Percentiles rank a stretch among this genome's conserved stretches.
phyloP scores from a whole-genome alignment of 2,888 invertebrate genomes.

The Leptinotarsa juncta region DNA sequence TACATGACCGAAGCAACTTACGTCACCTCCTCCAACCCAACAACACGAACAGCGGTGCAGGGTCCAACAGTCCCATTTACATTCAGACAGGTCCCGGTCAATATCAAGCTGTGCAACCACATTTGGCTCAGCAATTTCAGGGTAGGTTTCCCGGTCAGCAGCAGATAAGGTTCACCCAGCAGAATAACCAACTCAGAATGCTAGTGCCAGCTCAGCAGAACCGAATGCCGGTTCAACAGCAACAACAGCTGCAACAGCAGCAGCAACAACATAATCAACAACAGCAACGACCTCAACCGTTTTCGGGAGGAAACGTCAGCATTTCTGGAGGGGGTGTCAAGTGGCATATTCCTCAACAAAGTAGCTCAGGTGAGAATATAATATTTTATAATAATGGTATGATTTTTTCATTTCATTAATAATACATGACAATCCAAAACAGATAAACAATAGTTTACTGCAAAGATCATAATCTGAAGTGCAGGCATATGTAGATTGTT shows the following conservation, averaged over 20 bases:
- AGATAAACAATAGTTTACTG: no score
- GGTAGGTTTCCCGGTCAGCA: constrained; percentile 55
- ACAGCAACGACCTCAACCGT: constrained; percentile 44
- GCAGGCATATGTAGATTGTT: no score
- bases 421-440: no score
- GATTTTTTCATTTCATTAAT: no score
- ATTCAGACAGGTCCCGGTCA: constrained; percentile 65
- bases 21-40: constrained; percentile 64
- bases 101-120: constrained; percentile 64
- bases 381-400: no score
- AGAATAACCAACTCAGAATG: constrained; percentile 34
- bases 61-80: constrained; percentile 59
- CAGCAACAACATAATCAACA: constrained; percentile 52
- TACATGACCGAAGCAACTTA: constrained; percentile 62
- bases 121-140: constrained; percentile 63
- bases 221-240: constrained; percentile 45
- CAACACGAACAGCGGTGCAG: constrained; percentile 43
- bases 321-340: constrained; percentile 61
- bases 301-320: constrained; percentile 30
- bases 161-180: constrained; percentile 41
- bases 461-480: no score
- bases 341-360: constrained; percentile 82
- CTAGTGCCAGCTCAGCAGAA: constrained; percentile 48
- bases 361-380: constrained; percentile 46
- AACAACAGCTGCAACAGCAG: constrained; percentile 52